Percentiles rank a stretch among this genome's conserved stretches.
Conservation (phyloP, 2,888 invertebrate genomes). For the Apamea epomidion region DNA sequence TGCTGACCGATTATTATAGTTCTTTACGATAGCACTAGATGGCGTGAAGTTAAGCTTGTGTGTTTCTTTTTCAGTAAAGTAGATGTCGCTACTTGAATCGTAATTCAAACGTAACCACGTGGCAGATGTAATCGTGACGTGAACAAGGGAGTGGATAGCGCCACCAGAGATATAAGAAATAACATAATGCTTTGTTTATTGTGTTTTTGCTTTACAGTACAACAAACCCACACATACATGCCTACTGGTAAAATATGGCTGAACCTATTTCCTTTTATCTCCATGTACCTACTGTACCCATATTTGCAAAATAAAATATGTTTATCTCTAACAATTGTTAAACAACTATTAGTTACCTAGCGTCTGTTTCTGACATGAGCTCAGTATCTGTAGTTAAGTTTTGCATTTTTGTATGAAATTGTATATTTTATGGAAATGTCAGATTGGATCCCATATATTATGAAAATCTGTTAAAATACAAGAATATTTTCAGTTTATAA, state of each 20-base stretch:
- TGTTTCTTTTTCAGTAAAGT: background rate
- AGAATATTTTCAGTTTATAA: background rate
- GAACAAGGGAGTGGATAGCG: background rate
- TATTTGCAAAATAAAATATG: too few relatives aligned
- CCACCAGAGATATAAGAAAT: too few relatives aligned
- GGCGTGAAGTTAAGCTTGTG: conserved; percentile 18
- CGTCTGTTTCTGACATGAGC: too few relatives aligned
- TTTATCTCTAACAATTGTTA: too few relatives aligned
- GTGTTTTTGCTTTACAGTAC: background rate
- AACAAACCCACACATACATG: background rate
- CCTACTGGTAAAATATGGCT: too few relatives aligned
- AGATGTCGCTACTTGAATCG: conserved; percentile 57
- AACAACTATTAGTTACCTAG: too few relatives aligned
- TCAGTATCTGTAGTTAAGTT: background rate
- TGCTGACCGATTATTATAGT: conserved; percentile 29
- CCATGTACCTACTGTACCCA: too few relatives aligned
- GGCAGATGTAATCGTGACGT: conserved; percentile 33
- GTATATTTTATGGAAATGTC: background rate
- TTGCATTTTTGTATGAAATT: background rate
- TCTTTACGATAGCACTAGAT: conserved; percentile 36
- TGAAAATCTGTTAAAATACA: background rate
- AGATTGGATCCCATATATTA: background rate
- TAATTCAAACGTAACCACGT: conserved; percentile 22
- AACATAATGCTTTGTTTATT: background rate
- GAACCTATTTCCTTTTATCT: too few relatives aligned